Percentiles rank a stretch among this genome's conserved stretches.
These are phyloP conservation scores for Anorthoa munda DNA, from an alignment of 2,888 invertebrate species.

Conservation along the genomic window DNA sequence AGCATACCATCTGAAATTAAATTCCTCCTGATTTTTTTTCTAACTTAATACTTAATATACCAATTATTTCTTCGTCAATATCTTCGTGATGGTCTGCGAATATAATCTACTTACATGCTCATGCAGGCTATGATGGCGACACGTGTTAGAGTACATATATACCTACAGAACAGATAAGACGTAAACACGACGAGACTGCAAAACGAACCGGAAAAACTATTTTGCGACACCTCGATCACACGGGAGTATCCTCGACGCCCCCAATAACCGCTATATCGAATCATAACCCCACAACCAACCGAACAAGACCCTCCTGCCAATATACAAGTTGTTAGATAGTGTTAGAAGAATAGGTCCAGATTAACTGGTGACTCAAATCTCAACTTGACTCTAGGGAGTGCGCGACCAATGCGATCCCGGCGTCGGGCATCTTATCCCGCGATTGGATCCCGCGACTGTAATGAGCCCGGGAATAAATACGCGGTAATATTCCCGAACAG, in stretches of 20 bases:
- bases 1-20: background rate
- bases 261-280: slow-evolving; percentile 85
- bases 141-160: background rate
- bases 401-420: slow-evolving; percentile 80
- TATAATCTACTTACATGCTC: slow-evolving; percentile 25
- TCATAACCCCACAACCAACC: slow-evolving; percentile 73
- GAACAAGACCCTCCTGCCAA: slow-evolving; percentile 50
- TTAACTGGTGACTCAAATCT: slow-evolving; percentile 73
- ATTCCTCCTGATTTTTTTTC: background rate
- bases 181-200: slow-evolving; percentile 70
- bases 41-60: slow-evolving; percentile 27
- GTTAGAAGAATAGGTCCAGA: slow-evolving; percentile 53
- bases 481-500: slow-evolving; percentile 78
- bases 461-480: slow-evolving; percentile 86
- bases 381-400: slow-evolving; percentile 80
- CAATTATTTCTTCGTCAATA: slow-evolving; percentile 27
- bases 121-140: background rate
- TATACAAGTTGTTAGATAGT: slow-evolving; percentile 35
- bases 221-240: slow-evolving; percentile 82
- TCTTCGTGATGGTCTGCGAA: slow-evolving; percentile 34
- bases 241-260: slow-evolving; percentile 75
- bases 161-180: slow-evolving; percentile 12
- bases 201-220: slow-evolving; percentile 84
- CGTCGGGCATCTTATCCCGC: slow-evolving; percentile 71
- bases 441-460: slow-evolving; percentile 82